Evolutionary conservation across 2,888 invertebrate genomes (phyloP).

Genomic region (Coronaproctus castanopsis): DNA sequence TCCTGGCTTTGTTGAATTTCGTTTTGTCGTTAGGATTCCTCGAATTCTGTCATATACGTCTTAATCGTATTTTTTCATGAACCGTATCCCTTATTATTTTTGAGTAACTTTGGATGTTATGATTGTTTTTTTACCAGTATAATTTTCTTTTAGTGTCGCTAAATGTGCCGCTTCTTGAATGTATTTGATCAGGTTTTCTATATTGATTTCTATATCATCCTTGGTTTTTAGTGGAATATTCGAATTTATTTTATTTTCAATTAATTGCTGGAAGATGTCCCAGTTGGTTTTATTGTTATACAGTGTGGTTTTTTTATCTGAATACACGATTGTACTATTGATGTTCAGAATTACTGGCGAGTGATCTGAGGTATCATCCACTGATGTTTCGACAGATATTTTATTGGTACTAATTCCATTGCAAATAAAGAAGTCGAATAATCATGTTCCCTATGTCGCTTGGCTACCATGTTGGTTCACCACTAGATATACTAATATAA

Average conservation of each 20-base stretch:
- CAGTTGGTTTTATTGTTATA: neutral
- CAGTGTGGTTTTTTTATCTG: neutral
- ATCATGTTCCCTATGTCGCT: neutral
- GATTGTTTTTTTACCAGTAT: neutral
- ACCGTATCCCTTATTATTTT: neutral
- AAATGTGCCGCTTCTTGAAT: neutral
- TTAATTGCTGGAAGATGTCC: neutral
- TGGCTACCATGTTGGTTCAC: neutral
- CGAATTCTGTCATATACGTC: neutral
- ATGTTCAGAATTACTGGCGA: neutral
- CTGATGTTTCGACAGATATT: neutral
- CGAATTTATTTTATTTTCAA: neutral
- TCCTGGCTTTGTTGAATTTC: neutral
- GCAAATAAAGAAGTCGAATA: neutral
- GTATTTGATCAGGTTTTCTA: neutral
- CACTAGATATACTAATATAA: neutral
- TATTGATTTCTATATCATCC: neutral
- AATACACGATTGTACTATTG: neutral
- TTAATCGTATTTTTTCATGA: neutral
- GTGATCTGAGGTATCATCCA: neutral
- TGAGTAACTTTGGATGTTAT: neutral
- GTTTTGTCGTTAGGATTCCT: neutral
- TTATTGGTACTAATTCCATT: neutral
- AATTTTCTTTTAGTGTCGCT: neutral
- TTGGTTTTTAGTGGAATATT: neutral